Conservation (phyloP, 2,113 vertebrate species). For the Aspidoscelis tigris region DNA sequence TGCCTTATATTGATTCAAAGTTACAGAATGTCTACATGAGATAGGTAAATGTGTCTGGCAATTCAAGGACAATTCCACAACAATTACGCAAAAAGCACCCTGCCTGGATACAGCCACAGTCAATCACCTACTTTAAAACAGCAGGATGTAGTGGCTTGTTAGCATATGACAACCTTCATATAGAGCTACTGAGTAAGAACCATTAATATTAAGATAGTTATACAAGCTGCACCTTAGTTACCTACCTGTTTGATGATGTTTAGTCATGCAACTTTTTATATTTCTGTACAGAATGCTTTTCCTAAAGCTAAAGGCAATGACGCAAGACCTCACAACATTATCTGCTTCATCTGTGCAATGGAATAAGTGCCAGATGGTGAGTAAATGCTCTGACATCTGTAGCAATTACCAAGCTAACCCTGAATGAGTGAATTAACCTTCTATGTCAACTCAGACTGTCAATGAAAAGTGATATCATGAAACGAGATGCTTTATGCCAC, state of each 20-base stretch:
- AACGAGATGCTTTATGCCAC: conserved; percentile 3
- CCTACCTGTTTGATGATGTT: background rate
- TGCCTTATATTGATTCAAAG: too few species aligned
- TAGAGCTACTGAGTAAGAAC: background rate
- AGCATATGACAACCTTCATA: conserved; percentile 27
- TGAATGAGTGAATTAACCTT: background rate
- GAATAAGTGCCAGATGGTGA: background rate
- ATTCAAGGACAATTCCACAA: too few species aligned
- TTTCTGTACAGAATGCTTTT: background rate
- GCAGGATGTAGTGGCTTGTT: conserved; percentile 26
- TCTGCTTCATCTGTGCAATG: background rate
- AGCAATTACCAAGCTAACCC: background rate
- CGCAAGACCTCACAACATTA: background rate
- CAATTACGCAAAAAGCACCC: too few species aligned
- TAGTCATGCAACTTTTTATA: too few species aligned
- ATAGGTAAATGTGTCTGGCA: too few species aligned
- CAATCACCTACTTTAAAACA: conserved; percentile 19
- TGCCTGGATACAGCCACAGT: background rate
- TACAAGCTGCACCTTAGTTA: conserved; percentile 19
- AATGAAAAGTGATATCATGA: background rate
- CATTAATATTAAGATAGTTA: background rate
- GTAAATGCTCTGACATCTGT: background rate
- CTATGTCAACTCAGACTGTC: background rate
- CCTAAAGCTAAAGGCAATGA: background rate
- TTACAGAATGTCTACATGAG: too few species aligned